A percentile compares a stretch with the other conserved stretches of the same genome.
Conservation (phyloP, 2,113 vertebrate species). For the Lipotes vexillifer region DNA sequence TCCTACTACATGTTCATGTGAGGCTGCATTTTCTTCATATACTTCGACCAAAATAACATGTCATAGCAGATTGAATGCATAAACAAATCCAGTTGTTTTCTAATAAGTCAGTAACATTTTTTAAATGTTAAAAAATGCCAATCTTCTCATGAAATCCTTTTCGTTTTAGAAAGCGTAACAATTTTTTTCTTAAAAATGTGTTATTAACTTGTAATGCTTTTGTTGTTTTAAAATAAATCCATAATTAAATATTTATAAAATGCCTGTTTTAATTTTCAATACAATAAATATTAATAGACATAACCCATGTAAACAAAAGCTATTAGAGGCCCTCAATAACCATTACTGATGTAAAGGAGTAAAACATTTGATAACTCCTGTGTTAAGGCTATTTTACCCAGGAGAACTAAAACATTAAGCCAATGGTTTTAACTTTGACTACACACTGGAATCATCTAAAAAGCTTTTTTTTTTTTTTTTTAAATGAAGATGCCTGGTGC, state of each 20-base stretch:
- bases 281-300: background rate
- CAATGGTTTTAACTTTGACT: background rate
- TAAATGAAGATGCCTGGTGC: background rate
- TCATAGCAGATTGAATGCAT: background rate
- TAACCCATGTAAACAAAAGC: background rate
- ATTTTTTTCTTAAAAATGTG: background rate
- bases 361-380: background rate
- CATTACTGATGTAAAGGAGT: background rate
- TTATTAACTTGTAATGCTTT: background rate
- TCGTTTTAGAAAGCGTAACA: background rate
- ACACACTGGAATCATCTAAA: background rate
- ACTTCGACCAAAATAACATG: background rate
- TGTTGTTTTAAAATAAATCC: slow-evolving; percentile 21
- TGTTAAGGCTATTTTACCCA: background rate
- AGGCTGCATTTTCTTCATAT: background rate
- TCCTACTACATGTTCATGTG: background rate
- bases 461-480: background rate
- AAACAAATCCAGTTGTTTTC: background rate
- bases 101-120: background rate
- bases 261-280: slow-evolving; percentile 4
- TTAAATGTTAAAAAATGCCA: background rate
- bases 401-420: background rate
- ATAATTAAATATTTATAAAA: slow-evolving; percentile 18
- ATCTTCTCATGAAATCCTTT: background rate
- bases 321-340: background rate